phyloP scores from a whole-genome alignment of 2,797 vertebrate species.

The Hippopotamyrus pictus region DNA sequence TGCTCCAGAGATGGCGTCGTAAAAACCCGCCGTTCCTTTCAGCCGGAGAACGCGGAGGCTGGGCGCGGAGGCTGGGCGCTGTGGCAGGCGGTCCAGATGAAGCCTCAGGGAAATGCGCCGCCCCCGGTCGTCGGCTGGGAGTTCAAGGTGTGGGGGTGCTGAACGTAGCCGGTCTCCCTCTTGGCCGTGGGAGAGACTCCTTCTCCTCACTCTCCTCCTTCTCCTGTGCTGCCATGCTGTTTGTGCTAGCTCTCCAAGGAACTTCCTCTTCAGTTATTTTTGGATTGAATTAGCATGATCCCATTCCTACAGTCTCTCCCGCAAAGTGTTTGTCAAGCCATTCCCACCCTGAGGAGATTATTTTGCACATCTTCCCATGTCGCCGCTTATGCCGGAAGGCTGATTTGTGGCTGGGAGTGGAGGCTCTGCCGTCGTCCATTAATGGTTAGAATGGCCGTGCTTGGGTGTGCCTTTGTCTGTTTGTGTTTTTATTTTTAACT shows the following conservation, averaged over 20 bases:
- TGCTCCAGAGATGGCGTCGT: neutral
- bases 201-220: neutral
- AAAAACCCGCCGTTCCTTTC: neutral
- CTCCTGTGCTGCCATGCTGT: neutral
- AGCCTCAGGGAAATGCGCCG: neutral
- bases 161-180: neutral
- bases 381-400: neutral
- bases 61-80: neutral
- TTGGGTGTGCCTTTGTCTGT: neutral
- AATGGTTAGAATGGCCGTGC: neutral
- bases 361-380: neutral
- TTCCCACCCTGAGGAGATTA: neutral
- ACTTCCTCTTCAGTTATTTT: conserved; percentile 22
- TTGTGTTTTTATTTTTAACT: neutral
- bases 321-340: neutral
- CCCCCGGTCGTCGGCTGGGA: neutral
- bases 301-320: neutral
- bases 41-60: neutral
- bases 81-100: neutral
- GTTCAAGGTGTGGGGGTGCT: neutral
- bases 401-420: neutral
- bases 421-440: neutral
- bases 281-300: conserved; percentile 23
- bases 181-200: neutral
- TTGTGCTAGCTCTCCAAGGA: conserved; percentile 13